A percentile compares a stretch with the other conserved stretches of the same genome.
phyloP scores from a whole-genome alignment of 1,140 invertebrate genomes.

The Megalopta genalis region DNA sequence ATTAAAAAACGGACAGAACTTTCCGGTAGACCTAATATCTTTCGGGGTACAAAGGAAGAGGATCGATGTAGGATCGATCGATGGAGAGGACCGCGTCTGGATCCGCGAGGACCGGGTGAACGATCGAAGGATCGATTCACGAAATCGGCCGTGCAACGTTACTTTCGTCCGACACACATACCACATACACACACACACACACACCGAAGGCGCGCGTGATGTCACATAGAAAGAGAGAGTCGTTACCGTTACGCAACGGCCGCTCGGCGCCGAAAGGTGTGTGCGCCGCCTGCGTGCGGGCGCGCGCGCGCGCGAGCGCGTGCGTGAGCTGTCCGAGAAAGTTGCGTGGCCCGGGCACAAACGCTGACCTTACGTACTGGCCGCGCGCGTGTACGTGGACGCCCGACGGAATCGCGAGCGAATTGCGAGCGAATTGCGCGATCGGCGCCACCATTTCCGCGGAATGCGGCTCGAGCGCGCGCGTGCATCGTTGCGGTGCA shows the following conservation, averaged over 20 bases:
- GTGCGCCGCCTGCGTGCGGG: background rate
- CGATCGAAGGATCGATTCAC: constrained; percentile 24
- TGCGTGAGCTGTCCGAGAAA: constrained; percentile 67
- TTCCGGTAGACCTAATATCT: no score
- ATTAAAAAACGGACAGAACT: no score
- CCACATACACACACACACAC: no score
- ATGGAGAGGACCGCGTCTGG: no score
- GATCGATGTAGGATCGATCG: no score
- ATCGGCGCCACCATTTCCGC: no score
- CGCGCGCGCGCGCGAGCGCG: constrained; percentile 46
- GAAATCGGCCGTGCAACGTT: constrained; percentile 33
- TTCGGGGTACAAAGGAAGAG: no score
- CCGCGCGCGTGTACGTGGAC: background rate
- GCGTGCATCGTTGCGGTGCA: no score
- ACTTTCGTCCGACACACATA: background rate
- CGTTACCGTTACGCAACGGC: constrained; percentile 78
- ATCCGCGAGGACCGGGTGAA: background rate
- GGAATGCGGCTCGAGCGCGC: no score
- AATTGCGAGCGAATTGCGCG: background rate
- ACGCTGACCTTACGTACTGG: constrained; percentile 78
- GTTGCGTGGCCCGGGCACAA: constrained; percentile 73
- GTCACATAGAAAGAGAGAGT: constrained; percentile 81
- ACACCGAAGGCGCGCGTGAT: constrained; percentile 65
- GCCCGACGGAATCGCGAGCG: no score
- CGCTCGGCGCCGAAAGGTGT: constrained; percentile 39